Evolutionary conservation across 92 coral and sea anemone genomes (phyloP).

Genomic region (Epizoanthus scotinus): DNA sequence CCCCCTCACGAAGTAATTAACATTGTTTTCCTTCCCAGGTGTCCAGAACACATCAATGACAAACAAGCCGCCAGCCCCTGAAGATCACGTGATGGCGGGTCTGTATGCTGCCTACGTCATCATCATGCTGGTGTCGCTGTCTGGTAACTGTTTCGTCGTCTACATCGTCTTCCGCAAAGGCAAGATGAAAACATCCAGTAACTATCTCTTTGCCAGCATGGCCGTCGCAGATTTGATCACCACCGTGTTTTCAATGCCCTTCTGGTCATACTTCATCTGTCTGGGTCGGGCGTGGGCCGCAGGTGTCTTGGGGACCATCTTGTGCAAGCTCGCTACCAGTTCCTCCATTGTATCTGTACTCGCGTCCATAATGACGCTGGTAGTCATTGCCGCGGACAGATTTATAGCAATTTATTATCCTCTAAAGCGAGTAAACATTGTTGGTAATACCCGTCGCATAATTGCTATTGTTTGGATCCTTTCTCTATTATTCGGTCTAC

Average conservation of each 20-base stretch:
- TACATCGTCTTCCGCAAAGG: constrained; percentile 22
- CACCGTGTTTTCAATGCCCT: constrained; percentile 46
- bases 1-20: too few species aligned
- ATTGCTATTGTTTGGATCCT: constrained; percentile 24
- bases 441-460: constrained; percentile 25
- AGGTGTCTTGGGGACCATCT: constrained; percentile 22
- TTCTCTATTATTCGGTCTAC: constrained; percentile 31
- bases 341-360: constrained; percentile 25
- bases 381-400: constrained; percentile 36
- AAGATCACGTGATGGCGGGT: constrained; percentile 13
- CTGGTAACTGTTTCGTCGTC: constrained; percentile 39
- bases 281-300: constrained; percentile 21
- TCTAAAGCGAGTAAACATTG: constrained; percentile 25
- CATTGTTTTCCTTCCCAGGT: too few species aligned
- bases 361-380: constrained; percentile 41
- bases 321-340: constrained; percentile 42
- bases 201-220: constrained; percentile 44
- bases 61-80: too few species aligned
- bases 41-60: too few species aligned
- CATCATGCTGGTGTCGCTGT: constrained; percentile 35
- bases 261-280: constrained; percentile 53
- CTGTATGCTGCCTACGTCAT: constrained; percentile 37
- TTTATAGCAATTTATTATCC: constrained; percentile 44
- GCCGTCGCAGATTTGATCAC: constrained; percentile 42
- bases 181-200: constrained; percentile 17